Evolutionary conservation across 2,797 vertebrate species (phyloP).

Genomic region (Enteromius unitaeniatus): DNA sequence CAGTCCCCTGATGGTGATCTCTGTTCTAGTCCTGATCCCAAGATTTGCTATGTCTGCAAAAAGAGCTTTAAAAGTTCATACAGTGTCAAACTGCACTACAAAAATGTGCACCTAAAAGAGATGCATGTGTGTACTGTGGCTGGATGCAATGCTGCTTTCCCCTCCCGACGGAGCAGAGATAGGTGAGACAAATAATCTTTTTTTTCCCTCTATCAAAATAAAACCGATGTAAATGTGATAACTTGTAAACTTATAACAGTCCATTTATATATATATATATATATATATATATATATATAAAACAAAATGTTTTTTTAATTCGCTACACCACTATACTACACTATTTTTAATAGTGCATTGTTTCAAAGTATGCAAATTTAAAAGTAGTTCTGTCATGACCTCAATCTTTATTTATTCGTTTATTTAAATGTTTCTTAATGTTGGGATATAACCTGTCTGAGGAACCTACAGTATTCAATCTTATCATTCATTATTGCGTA

Average conservation of each 20-base stretch:
- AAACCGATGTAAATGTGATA: not conserved
- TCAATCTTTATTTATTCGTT: not conserved
- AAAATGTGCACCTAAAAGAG: constrained; percentile 99
- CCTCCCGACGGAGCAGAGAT: constrained; percentile 98
- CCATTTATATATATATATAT: not conserved
- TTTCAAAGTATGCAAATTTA: not conserved
- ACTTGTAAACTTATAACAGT: not conserved
- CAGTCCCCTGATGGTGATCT: constrained; percentile 92
- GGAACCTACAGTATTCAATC: constrained; percentile 40
- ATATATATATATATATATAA: not conserved
- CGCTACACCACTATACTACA: not conserved
- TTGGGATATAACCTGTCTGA: constrained; percentile 45
- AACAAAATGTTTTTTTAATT: not conserved
- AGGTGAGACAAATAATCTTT: constrained; percentile 84
- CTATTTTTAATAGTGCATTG: not conserved
- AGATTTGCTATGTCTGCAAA: constrained; percentile 99
- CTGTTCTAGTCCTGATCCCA: constrained; percentile 95
- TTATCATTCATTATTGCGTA: constrained; percentile 40
- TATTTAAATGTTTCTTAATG: not conserved
- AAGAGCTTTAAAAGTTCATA: constrained; percentile 99
- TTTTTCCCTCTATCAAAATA: constrained; percentile 4
- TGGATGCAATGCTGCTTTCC: constrained; percentile 98
- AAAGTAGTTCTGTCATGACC: constrained; percentile 35
- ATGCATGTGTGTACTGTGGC: constrained; percentile 99
- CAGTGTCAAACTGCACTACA: constrained; percentile 99